Evolutionary conservation across 2,888 invertebrate genomes (phyloP).

Genomic region (Theretra japonica): DNA sequence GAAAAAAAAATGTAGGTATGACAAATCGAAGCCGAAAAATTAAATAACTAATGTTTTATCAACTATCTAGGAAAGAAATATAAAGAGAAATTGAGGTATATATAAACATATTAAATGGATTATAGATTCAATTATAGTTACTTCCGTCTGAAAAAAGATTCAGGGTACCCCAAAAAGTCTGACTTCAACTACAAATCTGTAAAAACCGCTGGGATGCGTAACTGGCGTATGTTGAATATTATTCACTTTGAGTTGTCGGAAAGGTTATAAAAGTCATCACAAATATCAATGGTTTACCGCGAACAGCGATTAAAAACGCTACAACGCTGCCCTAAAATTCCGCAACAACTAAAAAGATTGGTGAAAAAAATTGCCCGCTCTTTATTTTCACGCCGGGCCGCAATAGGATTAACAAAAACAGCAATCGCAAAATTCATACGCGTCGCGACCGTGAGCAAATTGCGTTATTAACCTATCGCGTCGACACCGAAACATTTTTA

Average conservation of each 20-base stretch:
- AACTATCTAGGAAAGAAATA: no score
- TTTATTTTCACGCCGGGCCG: conserved; percentile 4
- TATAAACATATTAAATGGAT: no score
- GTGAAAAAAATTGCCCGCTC: conserved; percentile 8
- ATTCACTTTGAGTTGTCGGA: background rate
- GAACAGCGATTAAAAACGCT: conserved; percentile 17
- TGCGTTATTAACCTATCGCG: conserved; percentile 10
- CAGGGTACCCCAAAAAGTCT: no score
- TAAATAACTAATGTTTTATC: no score
- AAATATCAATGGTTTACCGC: conserved; percentile 11
- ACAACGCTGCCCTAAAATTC: conserved; percentile 5
- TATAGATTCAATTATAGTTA: no score
- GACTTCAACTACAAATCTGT: background rate
- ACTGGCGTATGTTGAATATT: background rate
- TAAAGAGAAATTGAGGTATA: no score
- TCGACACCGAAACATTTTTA: conserved; percentile 7
- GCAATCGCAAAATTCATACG: conserved; percentile 19
- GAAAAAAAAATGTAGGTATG: no score
- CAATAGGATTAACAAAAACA: conserved; percentile 3
- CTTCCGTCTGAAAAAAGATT: no score
- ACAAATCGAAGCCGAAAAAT: no score
- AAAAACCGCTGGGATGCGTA: background rate
- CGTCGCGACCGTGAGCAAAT: conserved; percentile 5
- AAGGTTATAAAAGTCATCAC: conserved; percentile 2
- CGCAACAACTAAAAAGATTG: conserved; percentile 13